phyloP scores from a whole-genome alignment of 2,797 vertebrate species.

The Sebastes trivittatus region DNA sequence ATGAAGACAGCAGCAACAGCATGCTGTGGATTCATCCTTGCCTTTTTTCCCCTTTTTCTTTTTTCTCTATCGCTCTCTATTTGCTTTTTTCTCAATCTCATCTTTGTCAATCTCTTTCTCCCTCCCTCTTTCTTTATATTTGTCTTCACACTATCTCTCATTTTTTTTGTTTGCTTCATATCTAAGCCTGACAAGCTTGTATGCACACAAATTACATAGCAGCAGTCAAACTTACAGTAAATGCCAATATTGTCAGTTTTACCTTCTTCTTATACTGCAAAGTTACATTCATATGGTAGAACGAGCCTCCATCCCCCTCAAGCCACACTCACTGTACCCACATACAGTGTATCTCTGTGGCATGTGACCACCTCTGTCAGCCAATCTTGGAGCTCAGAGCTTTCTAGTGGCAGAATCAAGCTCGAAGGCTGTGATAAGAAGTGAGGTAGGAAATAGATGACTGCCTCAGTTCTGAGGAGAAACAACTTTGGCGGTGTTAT shows the following conservation, averaged over 20 bases:
- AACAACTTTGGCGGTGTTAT: constrained; percentile 4
- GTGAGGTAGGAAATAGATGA: constrained; percentile 26
- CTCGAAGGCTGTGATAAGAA: constrained; percentile 54
- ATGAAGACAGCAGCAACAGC: constrained; percentile 82
- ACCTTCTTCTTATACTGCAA: constrained; percentile 31
- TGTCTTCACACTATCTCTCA: constrained; percentile 30
- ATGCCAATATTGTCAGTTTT: constrained; percentile 41
- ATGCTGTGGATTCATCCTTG: constrained; percentile 70
- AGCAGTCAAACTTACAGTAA: constrained; percentile 25
- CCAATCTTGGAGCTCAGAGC: constrained; percentile 65
- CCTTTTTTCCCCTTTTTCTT: neutral
- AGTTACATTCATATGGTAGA: constrained; percentile 70
- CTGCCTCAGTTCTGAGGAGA: neutral
- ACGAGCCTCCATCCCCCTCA: constrained; percentile 1
- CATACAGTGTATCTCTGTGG: constrained; percentile 73
- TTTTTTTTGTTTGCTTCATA: constrained; percentile 31
- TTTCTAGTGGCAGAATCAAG: constrained; percentile 51
- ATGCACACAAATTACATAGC: constrained; percentile 34
- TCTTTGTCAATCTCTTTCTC: constrained; percentile 35
- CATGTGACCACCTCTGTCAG: constrained; percentile 71
- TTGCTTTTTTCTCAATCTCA: constrained; percentile 35
- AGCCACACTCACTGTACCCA: constrained; percentile 53
- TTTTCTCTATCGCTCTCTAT: constrained; percentile 56
- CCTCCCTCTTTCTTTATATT: constrained; percentile 65
- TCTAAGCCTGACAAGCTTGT: constrained; percentile 24